Evolutionary conservation across 2,113 vertebrate species (phyloP), one percentile per base, ranked within the genome.

Genomic region (Sturnira hondurensis): DNA sequence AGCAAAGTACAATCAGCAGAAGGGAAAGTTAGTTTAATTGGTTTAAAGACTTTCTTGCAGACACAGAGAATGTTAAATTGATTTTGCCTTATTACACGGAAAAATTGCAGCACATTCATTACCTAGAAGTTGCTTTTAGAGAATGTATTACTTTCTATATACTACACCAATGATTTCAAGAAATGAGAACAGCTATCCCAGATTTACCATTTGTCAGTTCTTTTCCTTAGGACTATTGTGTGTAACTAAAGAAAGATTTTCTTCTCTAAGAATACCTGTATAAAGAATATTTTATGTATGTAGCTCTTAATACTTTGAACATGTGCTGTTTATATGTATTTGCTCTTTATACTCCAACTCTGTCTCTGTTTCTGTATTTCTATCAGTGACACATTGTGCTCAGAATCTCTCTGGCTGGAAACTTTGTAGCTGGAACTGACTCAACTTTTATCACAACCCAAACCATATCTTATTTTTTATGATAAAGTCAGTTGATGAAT

Each of bases 11-110:
- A 71, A 36, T 87, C 76, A 58, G 88, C 58, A 94, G 82, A 94
- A 86, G 45, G 0, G 11, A 91, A 87, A 94, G 91, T 19, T 28
- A 28, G 33, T 78, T 97, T 97, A 93, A 82, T 94, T 97, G 80
- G 70, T 96, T 91, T 88, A 87, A 97, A 97, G 81, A 78, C 12
- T 97, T 97, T 88, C 11, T 86, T 84, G 67, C 70, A 95, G 78
- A 43, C 91, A 92, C 26, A 54, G 20, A 85, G 70, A 56, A 83
- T 91, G 80, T 45, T 94, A 78, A 92, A 92, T 97, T 95, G 91
- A 96, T 88, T 92, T 88, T 38, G 47, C 94, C 97, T 94, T 94
- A 58, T 87, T 94, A 76, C 33, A 45, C 82, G 91, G 81, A 83
- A 94, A 92, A 94, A 67, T 33, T 82, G 54, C 41, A 96, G 41